Evolutionary conservation across 2,113 vertebrate species (phyloP), one percentile per base, ranked within the genome.

Genomic region (Hoplias malabaricus): DNA sequence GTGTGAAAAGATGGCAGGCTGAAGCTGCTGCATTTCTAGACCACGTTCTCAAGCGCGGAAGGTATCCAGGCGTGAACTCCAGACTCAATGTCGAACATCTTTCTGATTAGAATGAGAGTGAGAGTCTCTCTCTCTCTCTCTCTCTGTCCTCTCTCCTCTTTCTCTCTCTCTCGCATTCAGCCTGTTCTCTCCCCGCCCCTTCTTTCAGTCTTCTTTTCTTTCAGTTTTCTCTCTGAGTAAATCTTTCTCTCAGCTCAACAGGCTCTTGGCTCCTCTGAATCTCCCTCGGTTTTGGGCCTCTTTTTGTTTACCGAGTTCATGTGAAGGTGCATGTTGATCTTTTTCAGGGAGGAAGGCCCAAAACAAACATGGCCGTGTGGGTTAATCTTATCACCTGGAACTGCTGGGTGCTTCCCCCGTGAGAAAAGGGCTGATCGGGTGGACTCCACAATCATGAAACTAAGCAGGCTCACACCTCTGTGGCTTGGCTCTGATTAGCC

Each of bases 31-130:
- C 83, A 56, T 83, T 79, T 84, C 80, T 83, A 27, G 23, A 73
- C 69, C 76, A 62, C 57, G 80, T 88, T 88, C 78, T 78, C 36
- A 82, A 78, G 75, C 65, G 46, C 69, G 69, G 77, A 80, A 83
- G 67, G 73, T 75, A 84, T 73, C 74, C 83, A 84, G 77, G 82
- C 83, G 82, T 90, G 85, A 89, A 88, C 53, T 57, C 79, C 5
- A 43, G 23, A 33, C 83, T 87, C 81, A 86, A 62, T 83, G 78
- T 67, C 25, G 31, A 42, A 56, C 29, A 29, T 73, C 73, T 63
- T 53, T 56, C 82, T 82, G 71, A 16, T 81, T 79, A 57, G 14
- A 36, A 63, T 46, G 10, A 23, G 40, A 78, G 42, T 42, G 77
- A 86, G 84, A 25, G 82, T 65, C 42, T 23, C 3, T 21, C 48